phyloP scores from a whole-genome alignment of 1,140 invertebrate species.

The Halesus radiatus region DNA sequence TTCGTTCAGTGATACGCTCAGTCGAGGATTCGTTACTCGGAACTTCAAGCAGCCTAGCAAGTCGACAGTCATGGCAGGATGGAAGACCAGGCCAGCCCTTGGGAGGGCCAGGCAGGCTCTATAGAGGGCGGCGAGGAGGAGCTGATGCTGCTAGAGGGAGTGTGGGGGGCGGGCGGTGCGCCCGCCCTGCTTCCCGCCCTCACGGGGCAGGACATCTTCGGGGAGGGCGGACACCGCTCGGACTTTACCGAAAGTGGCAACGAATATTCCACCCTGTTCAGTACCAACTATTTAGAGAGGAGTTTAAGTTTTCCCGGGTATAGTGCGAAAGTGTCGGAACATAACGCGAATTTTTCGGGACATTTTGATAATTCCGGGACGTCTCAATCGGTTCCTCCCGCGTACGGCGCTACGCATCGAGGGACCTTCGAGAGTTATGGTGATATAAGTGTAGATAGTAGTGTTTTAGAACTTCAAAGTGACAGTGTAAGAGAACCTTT shows the following conservation, averaged over 20 bases:
- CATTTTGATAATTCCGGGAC: no score
- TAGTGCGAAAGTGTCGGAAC: neutral
- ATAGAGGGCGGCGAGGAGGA: conserved; percentile 26
- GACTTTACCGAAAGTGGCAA: neutral
- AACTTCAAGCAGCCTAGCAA: neutral
- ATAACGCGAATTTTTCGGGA: neutral
- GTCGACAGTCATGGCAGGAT: conserved; percentile 39
- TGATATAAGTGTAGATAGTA: neutral
- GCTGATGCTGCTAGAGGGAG: conserved; percentile 28
- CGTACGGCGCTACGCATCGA: no score
- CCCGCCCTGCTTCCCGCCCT: conserved; percentile 31
- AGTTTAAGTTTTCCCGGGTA: neutral
- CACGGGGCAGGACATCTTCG: conserved; percentile 31
- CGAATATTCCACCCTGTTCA: neutral
- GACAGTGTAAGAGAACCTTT: conserved; percentile 11
- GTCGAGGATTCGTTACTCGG: conserved; percentile 1
- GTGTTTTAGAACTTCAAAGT: neutral
- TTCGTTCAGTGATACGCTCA: no score
- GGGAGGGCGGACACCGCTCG: conserved; percentile 4
- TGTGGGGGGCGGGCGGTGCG: conserved; percentile 34
- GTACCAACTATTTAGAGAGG: neutral
- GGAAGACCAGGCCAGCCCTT: conserved; percentile 22
- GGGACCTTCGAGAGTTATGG: neutral
- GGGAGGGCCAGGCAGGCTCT: conserved; percentile 20
- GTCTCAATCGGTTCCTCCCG: no score